A percentile compares a stretch with the other conserved stretches of the same genome.
phyloP scores from a whole-genome alignment of 2,797 vertebrate species.

The Sebastes jordani region DNA sequence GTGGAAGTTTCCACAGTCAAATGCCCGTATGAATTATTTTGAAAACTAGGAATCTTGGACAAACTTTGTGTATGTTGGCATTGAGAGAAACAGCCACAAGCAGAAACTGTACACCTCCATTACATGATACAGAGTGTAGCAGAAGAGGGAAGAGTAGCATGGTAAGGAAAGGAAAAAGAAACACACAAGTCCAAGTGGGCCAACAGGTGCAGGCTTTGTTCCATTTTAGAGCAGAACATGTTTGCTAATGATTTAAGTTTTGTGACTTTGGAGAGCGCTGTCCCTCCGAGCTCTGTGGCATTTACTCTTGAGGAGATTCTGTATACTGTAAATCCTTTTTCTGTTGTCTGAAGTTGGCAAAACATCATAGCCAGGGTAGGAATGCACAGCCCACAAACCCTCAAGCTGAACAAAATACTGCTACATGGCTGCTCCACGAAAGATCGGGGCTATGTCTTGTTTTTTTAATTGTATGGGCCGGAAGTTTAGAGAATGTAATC shows the following conservation, averaged over 20 bases:
- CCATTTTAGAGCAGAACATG: conserved; percentile 10
- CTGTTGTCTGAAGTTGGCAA: not conserved
- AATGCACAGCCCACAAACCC: not conserved
- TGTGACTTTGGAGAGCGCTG: not conserved
- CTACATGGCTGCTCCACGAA: not conserved
- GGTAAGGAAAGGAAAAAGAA: conserved; percentile 8
- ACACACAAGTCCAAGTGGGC: conserved; percentile 36
- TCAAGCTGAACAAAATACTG: not conserved
- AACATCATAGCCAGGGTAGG: not conserved
- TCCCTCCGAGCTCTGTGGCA: not conserved
- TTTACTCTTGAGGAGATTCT: not conserved
- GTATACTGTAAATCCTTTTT: not conserved
- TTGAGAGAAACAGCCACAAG: conserved; percentile 10
- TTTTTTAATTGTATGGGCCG: not conserved
- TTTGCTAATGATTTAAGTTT: conserved; percentile 2
- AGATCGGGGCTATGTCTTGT: not conserved
- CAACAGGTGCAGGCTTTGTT: conserved; percentile 28
- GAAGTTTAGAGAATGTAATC: not conserved
- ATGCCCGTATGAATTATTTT: not conserved
- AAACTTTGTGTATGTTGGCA: not conserved
- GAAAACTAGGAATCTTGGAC: not conserved
- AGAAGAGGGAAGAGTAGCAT: not conserved
- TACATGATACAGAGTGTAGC: not conserved
- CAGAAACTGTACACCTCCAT: conserved; percentile 21
- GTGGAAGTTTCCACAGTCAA: conserved; percentile 39